phyloP scores from a whole-genome alignment of 2,113 vertebrate species.

The Daubentonia madagascariensis region DNA sequence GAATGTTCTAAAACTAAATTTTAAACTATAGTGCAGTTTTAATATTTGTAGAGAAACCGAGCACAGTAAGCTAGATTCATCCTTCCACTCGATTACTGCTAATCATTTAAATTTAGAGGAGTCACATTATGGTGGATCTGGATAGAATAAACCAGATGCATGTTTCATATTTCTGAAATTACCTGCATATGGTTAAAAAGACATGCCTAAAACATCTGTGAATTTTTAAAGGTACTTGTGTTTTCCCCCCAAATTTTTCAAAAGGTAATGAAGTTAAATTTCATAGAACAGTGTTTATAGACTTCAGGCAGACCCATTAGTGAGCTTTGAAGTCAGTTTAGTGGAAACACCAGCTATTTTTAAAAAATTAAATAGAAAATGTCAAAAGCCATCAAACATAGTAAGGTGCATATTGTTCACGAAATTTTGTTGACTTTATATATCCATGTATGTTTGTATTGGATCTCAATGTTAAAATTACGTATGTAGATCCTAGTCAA shows the following conservation, averaged over 20 bases:
- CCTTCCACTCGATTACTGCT: neutral
- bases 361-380: neutral
- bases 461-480: neutral
- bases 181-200: neutral
- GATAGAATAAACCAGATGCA: neutral
- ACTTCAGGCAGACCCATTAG: neutral
- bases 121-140: neutral
- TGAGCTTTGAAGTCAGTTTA: conserved; percentile 24
- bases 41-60: conserved; percentile 10
- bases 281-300: conserved; percentile 26
- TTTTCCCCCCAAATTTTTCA: neutral
- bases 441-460: neutral
- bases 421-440: neutral
- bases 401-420: neutral
- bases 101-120: neutral
- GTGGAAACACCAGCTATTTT: neutral
- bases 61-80: neutral
- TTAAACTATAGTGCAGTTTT: neutral
- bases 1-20: conserved; percentile 7
- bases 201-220: neutral
- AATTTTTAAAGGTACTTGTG: conserved; percentile 25
- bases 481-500: neutral
- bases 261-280: conserved; percentile 10
- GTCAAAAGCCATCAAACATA: neutral
- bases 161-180: neutral